Evolutionary conservation across 2,888 invertebrate genomes (phyloP).

Genomic region (Ditula angustiorana): DNA sequence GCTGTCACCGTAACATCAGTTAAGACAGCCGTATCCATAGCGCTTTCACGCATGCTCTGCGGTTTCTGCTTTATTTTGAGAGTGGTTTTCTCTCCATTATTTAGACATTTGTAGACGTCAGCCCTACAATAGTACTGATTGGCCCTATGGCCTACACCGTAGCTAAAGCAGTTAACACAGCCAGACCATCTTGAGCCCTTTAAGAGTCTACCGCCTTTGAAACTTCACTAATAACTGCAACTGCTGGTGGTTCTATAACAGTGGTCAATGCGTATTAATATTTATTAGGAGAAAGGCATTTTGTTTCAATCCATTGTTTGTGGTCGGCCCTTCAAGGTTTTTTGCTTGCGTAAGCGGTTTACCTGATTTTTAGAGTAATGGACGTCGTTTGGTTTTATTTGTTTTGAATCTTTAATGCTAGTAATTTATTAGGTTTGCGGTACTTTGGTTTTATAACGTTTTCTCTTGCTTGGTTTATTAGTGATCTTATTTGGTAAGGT

Average conservation of each 20-base stretch:
- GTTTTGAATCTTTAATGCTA: constrained; percentile 35
- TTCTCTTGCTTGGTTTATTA: constrained; percentile 12
- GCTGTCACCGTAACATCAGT: constrained; percentile 10
- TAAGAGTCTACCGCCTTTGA: constrained; percentile 15
- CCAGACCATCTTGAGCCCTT: constrained; percentile 53
- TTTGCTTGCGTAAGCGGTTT: constrained; percentile 42
- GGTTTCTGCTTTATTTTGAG: constrained; percentile 31
- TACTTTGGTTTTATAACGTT: constrained; percentile 11
- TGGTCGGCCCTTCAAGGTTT: constrained; percentile 48
- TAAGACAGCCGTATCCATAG: constrained; percentile 37
- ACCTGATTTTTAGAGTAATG: constrained; percentile 37
- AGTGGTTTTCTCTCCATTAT: constrained; percentile 45
- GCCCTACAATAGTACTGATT: constrained; percentile 70
- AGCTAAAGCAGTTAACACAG: constrained; percentile 49
- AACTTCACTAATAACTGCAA: constrained; percentile 23
- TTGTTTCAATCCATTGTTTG: constrained; percentile 55
- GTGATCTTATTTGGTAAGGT: background rate
- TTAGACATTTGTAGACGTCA: constrained; percentile 71
- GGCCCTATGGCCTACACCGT: constrained; percentile 57
- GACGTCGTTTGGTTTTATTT: constrained; percentile 35
- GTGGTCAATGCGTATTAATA: constrained; percentile 58
- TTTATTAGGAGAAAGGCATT: constrained; percentile 72
- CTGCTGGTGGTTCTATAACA: constrained; percentile 44
- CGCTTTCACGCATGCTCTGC: constrained; percentile 31
- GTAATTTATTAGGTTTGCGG: constrained; percentile 28